Evolutionary conservation across 2,113 vertebrate genomes (phyloP).

Genomic region (Osmerus mordax): DNA sequence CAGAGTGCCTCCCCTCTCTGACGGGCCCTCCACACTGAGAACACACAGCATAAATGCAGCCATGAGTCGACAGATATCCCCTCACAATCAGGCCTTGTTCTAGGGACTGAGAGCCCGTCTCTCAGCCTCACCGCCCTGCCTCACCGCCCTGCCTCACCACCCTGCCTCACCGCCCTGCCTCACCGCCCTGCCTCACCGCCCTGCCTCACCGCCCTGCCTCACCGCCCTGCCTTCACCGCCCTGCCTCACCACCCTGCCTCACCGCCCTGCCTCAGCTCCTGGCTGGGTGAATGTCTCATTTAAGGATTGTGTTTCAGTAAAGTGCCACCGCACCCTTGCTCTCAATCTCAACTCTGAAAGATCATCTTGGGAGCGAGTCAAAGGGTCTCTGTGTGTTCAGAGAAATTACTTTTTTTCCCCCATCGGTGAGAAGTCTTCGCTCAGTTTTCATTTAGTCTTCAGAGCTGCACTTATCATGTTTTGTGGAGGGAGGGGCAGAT

Average conservation of each 20-base stretch:
- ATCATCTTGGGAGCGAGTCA: conserved; percentile 37
- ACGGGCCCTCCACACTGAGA: too few relatives aligned
- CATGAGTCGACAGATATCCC: conserved; percentile 27
- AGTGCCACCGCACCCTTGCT: conserved; percentile 41
- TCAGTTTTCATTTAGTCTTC: neutral
- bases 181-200: too few relatives aligned
- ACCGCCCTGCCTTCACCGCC: too few relatives aligned
- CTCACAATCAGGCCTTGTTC: conserved; percentile 59
- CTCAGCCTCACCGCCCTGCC: conserved; percentile 3
- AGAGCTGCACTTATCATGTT: neutral
- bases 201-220: too few relatives aligned
- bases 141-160: too few relatives aligned
- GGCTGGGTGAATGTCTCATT: conserved; percentile 59
- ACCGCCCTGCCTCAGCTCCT: conserved; percentile 48
- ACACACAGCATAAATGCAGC: conserved; percentile 21
- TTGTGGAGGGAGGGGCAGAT: neutral
- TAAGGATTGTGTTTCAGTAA: conserved; percentile 59
- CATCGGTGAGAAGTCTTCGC: neutral
- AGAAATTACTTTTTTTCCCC: conserved; percentile 28
- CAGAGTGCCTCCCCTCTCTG: too few relatives aligned
- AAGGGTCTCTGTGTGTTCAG: conserved; percentile 16
- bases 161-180: too few relatives aligned
- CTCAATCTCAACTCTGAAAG: conserved; percentile 39
- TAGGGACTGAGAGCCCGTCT: conserved; percentile 46
- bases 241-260: too few relatives aligned